phyloP scores from a whole-genome alignment of 35 echinoderm and acorn worm species.

The Stichopus chloronotus region DNA sequence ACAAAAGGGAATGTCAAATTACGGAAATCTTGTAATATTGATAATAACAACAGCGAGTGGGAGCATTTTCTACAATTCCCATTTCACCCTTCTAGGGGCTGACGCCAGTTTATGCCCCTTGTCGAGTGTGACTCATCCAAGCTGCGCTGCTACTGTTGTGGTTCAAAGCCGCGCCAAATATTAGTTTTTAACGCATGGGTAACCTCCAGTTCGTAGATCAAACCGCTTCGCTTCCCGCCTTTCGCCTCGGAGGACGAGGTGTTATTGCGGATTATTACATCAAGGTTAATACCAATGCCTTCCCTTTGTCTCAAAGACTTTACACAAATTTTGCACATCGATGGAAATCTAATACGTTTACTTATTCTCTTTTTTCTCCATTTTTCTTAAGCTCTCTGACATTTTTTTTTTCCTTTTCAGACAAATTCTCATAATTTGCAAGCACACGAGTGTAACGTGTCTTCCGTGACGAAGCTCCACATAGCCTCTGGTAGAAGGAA shows the following conservation, averaged over 20 bases:
- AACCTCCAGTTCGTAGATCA: background rate
- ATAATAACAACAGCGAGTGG: too few relatives aligned
- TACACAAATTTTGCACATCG: background rate
- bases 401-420: background rate
- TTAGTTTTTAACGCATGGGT: background rate
- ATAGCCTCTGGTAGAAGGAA: background rate
- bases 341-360: conserved; percentile 1
- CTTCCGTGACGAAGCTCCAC: background rate
- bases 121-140: background rate
- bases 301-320: background rate
- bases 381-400: background rate
- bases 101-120: background rate
- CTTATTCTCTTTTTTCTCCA: background rate
- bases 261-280: background rate
- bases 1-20: too few relatives aligned
- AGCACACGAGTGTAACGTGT: background rate
- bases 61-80: too few relatives aligned
- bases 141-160: background rate
- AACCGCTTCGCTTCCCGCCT: background rate
- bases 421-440: background rate
- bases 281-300: background rate
- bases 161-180: background rate
- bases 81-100: background rate
- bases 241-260: background rate
- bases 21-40: too few relatives aligned